Percentiles rank a stretch among this genome's conserved stretches.
phyloP scores from a whole-genome alignment of 1,140 invertebrate species.

The Magallana gigas region DNA sequence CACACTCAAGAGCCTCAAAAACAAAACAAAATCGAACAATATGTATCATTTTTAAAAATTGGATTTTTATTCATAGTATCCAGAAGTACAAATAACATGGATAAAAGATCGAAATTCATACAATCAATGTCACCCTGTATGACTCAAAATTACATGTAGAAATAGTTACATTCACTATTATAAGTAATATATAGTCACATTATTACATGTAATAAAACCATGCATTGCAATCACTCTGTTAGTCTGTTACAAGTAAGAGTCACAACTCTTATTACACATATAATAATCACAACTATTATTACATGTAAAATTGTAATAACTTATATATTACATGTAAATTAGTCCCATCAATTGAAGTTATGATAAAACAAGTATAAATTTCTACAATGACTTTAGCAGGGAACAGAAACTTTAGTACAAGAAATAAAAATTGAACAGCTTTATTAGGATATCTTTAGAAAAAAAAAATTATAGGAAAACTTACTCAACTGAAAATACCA shows the following conservation, averaged over 20 bases:
- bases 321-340: no score
- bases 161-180: background rate
- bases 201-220: no score
- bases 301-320: no score
- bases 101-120: slow-evolving; percentile 15
- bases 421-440: background rate
- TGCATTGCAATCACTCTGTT: no score
- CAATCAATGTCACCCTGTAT: background rate
- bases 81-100: slow-evolving; percentile 31
- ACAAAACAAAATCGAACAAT: no score
- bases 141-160: background rate
- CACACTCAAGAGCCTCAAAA: no score
- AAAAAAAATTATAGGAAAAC: no score
- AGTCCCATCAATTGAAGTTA: no score
- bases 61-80: slow-evolving; percentile 14
- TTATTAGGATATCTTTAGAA: no score
- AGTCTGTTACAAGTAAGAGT: background rate
- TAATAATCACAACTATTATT: no score
- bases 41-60: background rate
- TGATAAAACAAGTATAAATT: background rate
- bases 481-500: no score
- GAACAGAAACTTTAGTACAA: background rate
- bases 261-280: background rate
- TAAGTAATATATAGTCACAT: no score
- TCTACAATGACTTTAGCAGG: background rate